Base-by-base conservation (phyloP, 2,113 vertebrate species). In the Xiphophorus couchianus region DNA sequence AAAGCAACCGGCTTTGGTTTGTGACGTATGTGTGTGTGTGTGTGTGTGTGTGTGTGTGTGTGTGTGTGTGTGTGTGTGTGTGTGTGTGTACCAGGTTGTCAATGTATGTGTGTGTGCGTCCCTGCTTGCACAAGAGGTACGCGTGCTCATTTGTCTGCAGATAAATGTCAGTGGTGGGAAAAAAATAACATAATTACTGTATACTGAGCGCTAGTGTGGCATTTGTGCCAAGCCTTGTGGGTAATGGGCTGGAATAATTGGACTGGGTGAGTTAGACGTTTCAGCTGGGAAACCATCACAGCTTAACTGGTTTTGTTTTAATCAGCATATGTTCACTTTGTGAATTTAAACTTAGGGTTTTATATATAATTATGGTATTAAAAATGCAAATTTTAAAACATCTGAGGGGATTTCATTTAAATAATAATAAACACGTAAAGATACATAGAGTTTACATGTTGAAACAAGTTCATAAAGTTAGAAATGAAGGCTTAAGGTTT, bases 231-330 rank as follows among this genome's bases (percentile, higher is more conserved):
- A 75, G 84, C 83, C 83, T 86, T 84, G 84, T 88, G 88, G 81
- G 82, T 91, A 92, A 91, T 89, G 84, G 87, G 74, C 77, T 44
- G 66, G 83, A 90, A 91, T 91, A 93, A 93, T 82, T 91, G 88
- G 83, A 90, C 66, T 51, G 77, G 66, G 64, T 73, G 69, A 85
- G 86, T 77, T 64, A 31, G 70, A 78, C 73, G 73, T 79, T 87
- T 66, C 76, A 88, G 83, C 84, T 90, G 82, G 31, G 69, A 61
- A 51, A 85, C 78, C 67, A 63, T 37, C 66, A 11, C 6, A 0
- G 74, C 31, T 77, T 64, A 35, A 48, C 62, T 74, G 29, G 29
- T 11, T 27, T 71, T 19, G 25, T 75, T 80, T 71, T 64, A 74
- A 66, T 76, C 39, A 51, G 64, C 66, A 5, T 42, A 48, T 62